These are phyloP conservation scores for Ips typographus DNA, from an alignment of 1,140 invertebrate species.

Conservation along the genomic window DNA sequence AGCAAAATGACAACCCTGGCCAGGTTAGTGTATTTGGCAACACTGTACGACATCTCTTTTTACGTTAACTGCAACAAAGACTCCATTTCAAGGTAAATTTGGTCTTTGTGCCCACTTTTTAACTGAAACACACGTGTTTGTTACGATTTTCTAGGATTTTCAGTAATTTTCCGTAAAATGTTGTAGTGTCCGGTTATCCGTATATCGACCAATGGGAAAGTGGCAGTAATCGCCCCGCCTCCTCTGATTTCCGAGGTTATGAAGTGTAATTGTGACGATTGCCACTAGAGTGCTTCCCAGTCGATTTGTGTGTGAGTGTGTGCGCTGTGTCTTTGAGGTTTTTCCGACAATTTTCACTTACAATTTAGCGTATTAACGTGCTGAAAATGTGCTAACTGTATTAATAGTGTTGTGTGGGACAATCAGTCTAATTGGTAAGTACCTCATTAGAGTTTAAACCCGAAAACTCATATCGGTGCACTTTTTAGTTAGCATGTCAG, in stretches of 20 bases:
- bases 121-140: too few species aligned
- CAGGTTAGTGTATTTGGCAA: too few species aligned
- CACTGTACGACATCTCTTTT: too few species aligned
- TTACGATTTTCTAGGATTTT: too few species aligned
- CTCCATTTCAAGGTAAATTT: too few species aligned
- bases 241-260: constrained; percentile 7
- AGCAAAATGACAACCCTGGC: too few species aligned
- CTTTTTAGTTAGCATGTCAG: constrained; percentile 11
- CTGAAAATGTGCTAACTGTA: background rate
- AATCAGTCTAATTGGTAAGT: background rate
- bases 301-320: constrained; percentile 21
- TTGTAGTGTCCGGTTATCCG: too few species aligned
- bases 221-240: too few species aligned
- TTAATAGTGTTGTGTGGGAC: background rate
- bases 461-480: too few species aligned
- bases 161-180: too few species aligned
- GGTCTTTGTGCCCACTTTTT: too few species aligned
- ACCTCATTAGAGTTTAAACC: background rate
- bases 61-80: too few species aligned
- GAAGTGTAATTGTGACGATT: background rate
- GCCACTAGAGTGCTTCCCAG: constrained; percentile 28
- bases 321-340: background rate
- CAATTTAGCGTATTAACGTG: background rate
- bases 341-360: background rate
- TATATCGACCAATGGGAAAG: background rate